A percentile compares a stretch with the other conserved stretches of the same genome.
These are phyloP conservation scores for Dendrolimus pini DNA, from an alignment of 2,888 invertebrate genomes.

Conservation along the genomic window DNA sequence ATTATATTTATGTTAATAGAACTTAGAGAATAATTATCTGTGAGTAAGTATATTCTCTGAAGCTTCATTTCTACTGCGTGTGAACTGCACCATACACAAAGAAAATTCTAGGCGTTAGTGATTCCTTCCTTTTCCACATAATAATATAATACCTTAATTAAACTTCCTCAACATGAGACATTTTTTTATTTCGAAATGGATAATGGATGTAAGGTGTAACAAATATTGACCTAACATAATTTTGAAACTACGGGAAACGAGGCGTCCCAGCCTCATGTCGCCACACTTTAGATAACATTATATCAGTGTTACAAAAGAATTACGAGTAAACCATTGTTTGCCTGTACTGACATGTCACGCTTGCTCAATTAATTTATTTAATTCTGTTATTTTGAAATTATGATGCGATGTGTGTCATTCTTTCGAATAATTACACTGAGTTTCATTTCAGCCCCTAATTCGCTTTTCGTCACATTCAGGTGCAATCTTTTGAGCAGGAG, in stretches of 20 bases:
- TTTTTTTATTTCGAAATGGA: neutral
- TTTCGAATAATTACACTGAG: neutral
- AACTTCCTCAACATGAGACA: neutral
- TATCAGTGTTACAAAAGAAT: neutral
- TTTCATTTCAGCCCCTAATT: too few species aligned
- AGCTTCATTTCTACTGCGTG: too few species aligned
- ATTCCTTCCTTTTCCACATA: neutral
- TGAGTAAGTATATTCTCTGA: too few species aligned
- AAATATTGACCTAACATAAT: neutral
- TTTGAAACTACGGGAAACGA: neutral
- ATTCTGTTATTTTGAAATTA: neutral
- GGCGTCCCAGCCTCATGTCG: neutral
- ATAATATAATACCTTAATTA: neutral
- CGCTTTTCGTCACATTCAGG: too few species aligned
- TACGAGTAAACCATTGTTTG: neutral
- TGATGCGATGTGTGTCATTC: neutral
- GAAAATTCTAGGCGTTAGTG: too few species aligned
- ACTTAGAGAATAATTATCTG: too few species aligned
- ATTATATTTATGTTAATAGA: too few species aligned
- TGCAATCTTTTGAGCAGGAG: too few species aligned
- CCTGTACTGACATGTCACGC: neutral
- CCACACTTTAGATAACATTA: neutral
- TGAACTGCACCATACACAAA: too few species aligned
- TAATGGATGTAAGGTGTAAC: neutral
- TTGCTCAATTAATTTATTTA: neutral